Base-by-base conservation (phyloP, 2,113 vertebrate genomes). In the Cathartes aura region DNA sequence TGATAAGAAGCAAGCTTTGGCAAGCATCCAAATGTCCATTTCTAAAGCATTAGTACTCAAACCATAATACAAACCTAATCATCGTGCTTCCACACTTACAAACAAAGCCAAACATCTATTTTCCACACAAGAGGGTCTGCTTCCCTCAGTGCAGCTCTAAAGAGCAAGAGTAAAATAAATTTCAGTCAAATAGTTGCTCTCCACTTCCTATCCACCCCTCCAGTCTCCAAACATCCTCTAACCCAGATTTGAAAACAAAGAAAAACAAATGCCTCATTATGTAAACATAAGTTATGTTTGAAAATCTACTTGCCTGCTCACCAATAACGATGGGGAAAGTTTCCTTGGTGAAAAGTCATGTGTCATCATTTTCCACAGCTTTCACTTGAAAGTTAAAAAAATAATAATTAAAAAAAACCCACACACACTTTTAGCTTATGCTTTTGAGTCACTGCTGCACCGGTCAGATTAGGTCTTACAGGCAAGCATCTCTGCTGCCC, bases 191-290 rank as follows among this genome's bases (percentile, higher is more conserved):
- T 92, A 92, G 93, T 38, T 92, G 91, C 93, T 82, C 32, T 85
- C 43, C 48, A 66, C 71, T 97, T 97, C 96, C 95, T 80, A 95
- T 30, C 85, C 66, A 91, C 45, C 86, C 88, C 24, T 93, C 58
- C 45, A 87, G 42, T 80, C 70, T 88, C 95, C 74, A 96, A 97
- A 97, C 89, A 97, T 95, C 87, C 94, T 91, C 91, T 91, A 96
- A 87, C 83, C 78, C 74, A 93, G 76, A 95, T 87, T 91, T 84
- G 95, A 85, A 96, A 94, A 94, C 93, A 96, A 93, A 95, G 60
- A 84, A 92, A 94, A 96, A 96, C 81, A 95, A 96, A 96, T 82
- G 94, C 48, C 87, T 92, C 70, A 82, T 56, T 96, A 97, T 56
- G 95, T 87, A 97, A 94, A 96, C 91, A 87, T 58, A 89, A 85